phyloP scores from a whole-genome alignment of 64 coral and sea anemone genomes.

The Montipora efflorescens region DNA sequence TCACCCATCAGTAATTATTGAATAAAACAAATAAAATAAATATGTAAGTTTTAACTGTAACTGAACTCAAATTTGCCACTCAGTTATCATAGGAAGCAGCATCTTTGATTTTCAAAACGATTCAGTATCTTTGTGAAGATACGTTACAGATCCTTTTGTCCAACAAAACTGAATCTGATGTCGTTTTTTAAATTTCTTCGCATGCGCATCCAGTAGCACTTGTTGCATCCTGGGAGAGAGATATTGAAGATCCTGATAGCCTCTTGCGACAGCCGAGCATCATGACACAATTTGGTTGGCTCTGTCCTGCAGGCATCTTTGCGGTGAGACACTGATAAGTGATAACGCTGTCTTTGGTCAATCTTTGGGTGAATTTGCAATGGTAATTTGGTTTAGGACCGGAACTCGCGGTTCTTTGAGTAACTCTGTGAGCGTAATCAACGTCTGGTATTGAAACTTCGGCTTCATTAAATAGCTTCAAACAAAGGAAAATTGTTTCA shows the following conservation, averaged over 20 bases:
- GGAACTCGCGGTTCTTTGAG: background rate
- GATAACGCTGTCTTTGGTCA: too few relatives aligned
- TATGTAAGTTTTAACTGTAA: too few relatives aligned
- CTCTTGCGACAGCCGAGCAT: background rate
- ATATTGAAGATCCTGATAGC: background rate
- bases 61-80: background rate
- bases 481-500: background rate
- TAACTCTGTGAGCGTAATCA: constrained; percentile 15
- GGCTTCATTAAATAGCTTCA: constrained; percentile 36
- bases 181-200: background rate
- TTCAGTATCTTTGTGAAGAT: background rate
- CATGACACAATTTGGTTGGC: background rate
- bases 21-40: background rate
- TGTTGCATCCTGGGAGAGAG: background rate
- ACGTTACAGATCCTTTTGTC: background rate
- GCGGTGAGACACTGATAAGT: background rate
- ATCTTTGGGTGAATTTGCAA: too few relatives aligned
- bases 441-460: background rate
- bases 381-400: background rate
- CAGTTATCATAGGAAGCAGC: background rate
- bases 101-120: background rate
- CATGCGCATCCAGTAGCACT: background rate
- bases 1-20: background rate
- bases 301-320: background rate
- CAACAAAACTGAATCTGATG: background rate